Percentiles rank a stretch among this genome's conserved stretches.
Evolutionary conservation across 2,797 vertebrate species (phyloP).

Genomic region (Florisuga fusca): DNA sequence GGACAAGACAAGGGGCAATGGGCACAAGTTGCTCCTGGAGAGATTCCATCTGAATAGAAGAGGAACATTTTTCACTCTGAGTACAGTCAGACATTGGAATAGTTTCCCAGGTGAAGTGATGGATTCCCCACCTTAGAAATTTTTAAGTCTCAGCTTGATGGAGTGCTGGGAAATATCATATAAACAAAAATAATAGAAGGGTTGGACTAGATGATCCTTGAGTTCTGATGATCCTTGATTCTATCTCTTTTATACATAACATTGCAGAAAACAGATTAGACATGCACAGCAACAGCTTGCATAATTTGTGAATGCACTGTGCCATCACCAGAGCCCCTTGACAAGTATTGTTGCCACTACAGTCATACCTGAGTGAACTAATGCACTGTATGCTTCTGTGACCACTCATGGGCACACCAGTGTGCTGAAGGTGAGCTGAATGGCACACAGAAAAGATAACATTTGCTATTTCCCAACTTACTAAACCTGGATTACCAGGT

Average conservation of each 20-base stretch:
- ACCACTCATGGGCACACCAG: rapidly evolving
- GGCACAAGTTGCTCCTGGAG: too few relatives aligned
- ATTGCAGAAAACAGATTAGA: background rate
- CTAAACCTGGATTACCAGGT: background rate
- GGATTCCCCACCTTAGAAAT: too few relatives aligned
- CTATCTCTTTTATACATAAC: background rate
- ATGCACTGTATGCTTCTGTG: background rate
- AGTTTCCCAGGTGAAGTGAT: too few relatives aligned
- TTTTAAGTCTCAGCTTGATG: too few relatives aligned
- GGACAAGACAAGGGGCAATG: too few relatives aligned
- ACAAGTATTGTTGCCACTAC: background rate
- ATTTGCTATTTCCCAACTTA: background rate
- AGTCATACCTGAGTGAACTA: background rate
- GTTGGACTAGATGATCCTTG: too few relatives aligned
- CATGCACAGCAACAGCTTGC: background rate
- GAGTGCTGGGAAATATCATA: too few relatives aligned
- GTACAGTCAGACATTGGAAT: too few relatives aligned
- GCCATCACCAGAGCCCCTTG: background rate
- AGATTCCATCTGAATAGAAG: too few relatives aligned
- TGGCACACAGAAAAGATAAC: background rate
- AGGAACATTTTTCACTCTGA: too few relatives aligned
- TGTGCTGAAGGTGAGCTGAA: background rate
- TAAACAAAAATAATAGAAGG: too few relatives aligned
- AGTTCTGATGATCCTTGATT: too few relatives aligned
- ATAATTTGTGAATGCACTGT: background rate